phyloP scores from a whole-genome alignment of 2,113 vertebrate species.

The Bostrychus sinensis region DNA sequence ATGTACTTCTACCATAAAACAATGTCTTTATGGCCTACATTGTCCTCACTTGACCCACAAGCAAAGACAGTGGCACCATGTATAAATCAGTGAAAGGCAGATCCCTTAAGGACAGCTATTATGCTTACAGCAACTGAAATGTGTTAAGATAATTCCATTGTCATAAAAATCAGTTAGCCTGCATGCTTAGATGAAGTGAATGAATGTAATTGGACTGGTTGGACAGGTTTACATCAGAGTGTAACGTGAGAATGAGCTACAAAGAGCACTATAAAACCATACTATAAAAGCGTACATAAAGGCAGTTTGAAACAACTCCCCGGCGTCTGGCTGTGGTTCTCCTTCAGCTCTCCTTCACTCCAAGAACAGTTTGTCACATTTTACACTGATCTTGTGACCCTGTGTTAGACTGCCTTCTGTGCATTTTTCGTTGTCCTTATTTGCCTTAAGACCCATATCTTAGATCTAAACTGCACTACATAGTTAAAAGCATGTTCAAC shows the following conservation, averaged over 20 bases:
- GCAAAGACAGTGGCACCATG: slow-evolving; percentile 22
- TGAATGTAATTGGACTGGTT: neutral
- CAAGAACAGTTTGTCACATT: slow-evolving; percentile 4
- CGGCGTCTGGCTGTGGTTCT: slow-evolving; percentile 28
- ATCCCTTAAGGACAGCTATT: neutral
- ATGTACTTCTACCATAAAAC: neutral
- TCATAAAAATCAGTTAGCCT: too few species aligned
- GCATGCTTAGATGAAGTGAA: slow-evolving; percentile 5
- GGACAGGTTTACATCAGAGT: slow-evolving; percentile 1
- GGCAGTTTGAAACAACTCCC: slow-evolving; percentile 37
- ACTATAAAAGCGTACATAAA: slow-evolving; percentile 27
- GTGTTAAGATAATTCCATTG: neutral
- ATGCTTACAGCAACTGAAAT: too few species aligned
- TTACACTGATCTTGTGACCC: neutral
- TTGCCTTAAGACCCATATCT: neutral
- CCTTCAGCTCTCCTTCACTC: slow-evolving; percentile 58
- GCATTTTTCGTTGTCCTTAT: neutral
- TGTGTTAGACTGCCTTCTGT: neutral
- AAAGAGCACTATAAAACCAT: slow-evolving; percentile 40
- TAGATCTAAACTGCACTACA: neutral
- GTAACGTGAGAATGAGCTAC: slow-evolving; percentile 7
- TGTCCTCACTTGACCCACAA: slow-evolving; percentile 37
- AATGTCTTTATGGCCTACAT: slow-evolving; percentile 5
- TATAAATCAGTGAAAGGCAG: too few species aligned
- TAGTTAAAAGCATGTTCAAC: neutral